phyloP scores from a whole-genome alignment of 2,797 vertebrate species.

The Poeciliopsis gracilis region DNA sequence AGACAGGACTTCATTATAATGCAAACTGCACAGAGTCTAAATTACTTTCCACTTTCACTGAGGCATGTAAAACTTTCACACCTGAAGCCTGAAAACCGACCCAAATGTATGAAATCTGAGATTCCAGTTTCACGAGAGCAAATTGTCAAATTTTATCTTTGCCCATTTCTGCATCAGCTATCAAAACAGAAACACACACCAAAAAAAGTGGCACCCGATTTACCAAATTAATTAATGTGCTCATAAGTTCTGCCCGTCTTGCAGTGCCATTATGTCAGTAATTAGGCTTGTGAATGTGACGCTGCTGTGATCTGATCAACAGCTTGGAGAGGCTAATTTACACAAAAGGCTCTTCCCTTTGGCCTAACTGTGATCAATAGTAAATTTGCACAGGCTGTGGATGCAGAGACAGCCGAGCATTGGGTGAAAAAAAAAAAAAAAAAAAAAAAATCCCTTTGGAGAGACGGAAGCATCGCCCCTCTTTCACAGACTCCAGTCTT shows the following conservation, averaged over 20 bases:
- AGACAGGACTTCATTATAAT: not conserved
- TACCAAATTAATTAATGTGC: constrained; percentile 8
- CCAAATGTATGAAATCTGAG: not conserved
- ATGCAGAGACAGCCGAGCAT: constrained; percentile 55
- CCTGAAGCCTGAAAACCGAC: not conserved
- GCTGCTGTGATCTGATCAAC: constrained; percentile 4
- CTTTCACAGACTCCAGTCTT: constrained; percentile 49
- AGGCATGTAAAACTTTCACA: not conserved
- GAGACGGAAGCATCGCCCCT: constrained; percentile 48
- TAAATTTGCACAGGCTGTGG: constrained; percentile 26
- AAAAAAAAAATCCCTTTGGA: constrained; percentile 30
- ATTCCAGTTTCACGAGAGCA: not conserved
- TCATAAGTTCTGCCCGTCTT: constrained; percentile 8
- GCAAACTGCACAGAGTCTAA: not conserved
- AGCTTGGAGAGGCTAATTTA: constrained; percentile 7
- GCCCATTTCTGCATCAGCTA: not conserved
- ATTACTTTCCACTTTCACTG: constrained; percentile 3
- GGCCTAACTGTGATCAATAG: constrained; percentile 33
- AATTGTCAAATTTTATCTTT: not conserved
- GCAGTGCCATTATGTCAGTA: constrained; percentile 16
- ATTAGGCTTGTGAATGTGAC: constrained; percentile 6
- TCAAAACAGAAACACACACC: constrained; percentile 10
- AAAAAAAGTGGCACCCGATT: constrained; percentile 20
- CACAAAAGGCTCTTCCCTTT: constrained; percentile 10
- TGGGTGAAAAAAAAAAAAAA: constrained; percentile 25